Evolutionary conservation across 2,113 vertebrate species (phyloP).

Genomic region (Microcebus murinus): DNA sequence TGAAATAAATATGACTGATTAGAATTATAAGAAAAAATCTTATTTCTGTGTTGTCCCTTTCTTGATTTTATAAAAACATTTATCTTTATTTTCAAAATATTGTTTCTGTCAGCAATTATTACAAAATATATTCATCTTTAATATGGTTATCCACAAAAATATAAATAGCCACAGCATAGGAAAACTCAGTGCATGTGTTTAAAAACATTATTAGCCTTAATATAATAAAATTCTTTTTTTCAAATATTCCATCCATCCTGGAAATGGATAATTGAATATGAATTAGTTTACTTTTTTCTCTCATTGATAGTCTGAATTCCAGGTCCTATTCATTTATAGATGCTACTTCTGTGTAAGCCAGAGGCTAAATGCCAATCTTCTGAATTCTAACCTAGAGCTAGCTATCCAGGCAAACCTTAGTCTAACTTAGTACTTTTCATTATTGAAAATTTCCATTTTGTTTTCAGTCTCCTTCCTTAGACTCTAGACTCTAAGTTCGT

Average conservation of each 20-base stretch:
- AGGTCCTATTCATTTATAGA: not conserved
- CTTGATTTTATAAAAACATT: slow-evolving; percentile 16
- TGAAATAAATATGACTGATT: slow-evolving; percentile 23
- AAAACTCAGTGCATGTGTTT: not conserved
- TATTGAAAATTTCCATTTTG: slow-evolving; percentile 20
- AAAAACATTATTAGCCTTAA: not conserved
- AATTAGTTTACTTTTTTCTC: not conserved
- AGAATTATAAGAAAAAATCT: not conserved
- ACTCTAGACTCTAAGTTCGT: not conserved
- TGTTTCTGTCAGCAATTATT: not conserved
- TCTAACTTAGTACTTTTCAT: not conserved
- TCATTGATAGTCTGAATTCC: not conserved
- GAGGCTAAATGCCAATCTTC: not conserved
- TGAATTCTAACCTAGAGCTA: not conserved
- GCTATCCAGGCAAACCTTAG: not conserved
- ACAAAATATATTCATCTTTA: not conserved
- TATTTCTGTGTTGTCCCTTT: not conserved
- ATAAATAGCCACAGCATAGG: not conserved
- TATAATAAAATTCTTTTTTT: not conserved
- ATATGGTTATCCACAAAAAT: not conserved
- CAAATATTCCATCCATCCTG: not conserved
- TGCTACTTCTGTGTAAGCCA: not conserved
- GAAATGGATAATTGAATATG: not conserved
- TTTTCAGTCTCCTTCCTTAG: not conserved
- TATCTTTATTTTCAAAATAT: slow-evolving; percentile 28